Evolutionary conservation across 2,113 vertebrate species (phyloP).

Genomic region (Pangasianodon gigas): DNA sequence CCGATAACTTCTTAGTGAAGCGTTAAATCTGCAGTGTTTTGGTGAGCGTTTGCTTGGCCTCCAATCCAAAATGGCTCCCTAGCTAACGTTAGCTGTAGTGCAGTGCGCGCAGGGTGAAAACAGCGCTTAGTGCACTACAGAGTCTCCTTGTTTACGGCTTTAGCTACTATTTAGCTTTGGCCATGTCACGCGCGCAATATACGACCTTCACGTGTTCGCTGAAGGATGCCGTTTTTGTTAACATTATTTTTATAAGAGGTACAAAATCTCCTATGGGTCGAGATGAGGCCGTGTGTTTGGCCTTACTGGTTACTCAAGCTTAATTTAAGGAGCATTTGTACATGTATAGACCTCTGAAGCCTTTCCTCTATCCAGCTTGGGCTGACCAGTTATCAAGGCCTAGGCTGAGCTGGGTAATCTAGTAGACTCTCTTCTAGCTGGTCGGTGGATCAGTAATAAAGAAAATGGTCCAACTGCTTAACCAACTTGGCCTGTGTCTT

Average conservation of each 20-base stretch:
- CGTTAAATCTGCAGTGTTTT: background rate
- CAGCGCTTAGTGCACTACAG: background rate
- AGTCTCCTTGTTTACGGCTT: background rate
- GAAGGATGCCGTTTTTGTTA: background rate
- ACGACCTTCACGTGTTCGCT: background rate
- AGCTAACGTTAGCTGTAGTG: background rate
- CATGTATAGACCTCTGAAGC: background rate
- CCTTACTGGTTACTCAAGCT: background rate
- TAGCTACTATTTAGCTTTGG: background rate
- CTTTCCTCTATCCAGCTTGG: background rate
- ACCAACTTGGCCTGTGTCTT: background rate
- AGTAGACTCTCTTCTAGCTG: background rate
- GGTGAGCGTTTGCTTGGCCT: accelerated
- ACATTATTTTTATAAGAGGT: no score
- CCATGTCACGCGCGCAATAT: background rate
- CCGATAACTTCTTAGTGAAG: background rate
- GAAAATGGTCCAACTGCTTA: background rate
- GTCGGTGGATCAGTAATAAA: background rate
- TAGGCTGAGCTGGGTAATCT: background rate
- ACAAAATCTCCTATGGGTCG: background rate
- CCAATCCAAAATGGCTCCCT: background rate
- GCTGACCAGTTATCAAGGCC: background rate
- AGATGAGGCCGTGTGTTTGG: background rate
- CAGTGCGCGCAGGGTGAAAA: background rate
- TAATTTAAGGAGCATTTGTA: background rate